These are phyloP conservation scores for Trichechus manatus DNA, from an alignment of 2,113 vertebrate species.

Conservation along the genomic window DNA sequence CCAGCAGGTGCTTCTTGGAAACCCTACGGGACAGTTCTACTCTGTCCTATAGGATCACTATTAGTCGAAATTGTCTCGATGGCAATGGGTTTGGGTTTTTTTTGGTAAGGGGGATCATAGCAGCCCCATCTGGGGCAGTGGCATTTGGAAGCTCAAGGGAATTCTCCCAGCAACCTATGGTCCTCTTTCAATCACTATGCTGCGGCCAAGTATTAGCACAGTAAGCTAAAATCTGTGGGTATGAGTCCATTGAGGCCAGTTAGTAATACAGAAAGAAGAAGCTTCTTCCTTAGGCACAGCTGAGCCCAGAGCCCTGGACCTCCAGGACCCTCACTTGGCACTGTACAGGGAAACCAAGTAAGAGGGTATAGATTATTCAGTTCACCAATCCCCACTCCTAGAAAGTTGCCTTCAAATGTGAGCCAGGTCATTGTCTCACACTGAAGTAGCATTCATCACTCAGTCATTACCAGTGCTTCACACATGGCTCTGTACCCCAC, in stretches of 20 bases:
- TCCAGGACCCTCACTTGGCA: neutral
- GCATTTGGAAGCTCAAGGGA: neutral
- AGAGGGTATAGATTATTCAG: neutral
- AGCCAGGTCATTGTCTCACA: neutral
- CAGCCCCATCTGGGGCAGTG: neutral
- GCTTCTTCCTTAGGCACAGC: neutral
- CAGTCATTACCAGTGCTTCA: neutral
- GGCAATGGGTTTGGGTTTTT: too few relatives aligned
- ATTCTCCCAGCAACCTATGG: neutral
- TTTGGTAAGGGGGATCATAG: neutral
- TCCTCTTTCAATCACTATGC: neutral
- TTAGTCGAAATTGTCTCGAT: too few relatives aligned
- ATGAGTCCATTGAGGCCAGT: rapidly evolving
- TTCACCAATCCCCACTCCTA: neutral
- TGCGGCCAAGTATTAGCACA: rapidly evolving
- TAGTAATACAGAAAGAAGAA: neutral
- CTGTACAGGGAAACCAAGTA: neutral
- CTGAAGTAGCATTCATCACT: neutral
- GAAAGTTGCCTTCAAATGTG: neutral
- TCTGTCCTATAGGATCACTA: too few relatives aligned
- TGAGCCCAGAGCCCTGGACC: neutral
- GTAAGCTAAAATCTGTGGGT: neutral
- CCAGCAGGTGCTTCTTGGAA: too few relatives aligned
- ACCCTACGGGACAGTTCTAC: too few relatives aligned
- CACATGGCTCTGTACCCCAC: neutral